Evolutionary conservation across 2,797 vertebrate genomes (phyloP), one percentile per base, ranked within the genome.

Genomic region (Diplodus puntazzo): DNA sequence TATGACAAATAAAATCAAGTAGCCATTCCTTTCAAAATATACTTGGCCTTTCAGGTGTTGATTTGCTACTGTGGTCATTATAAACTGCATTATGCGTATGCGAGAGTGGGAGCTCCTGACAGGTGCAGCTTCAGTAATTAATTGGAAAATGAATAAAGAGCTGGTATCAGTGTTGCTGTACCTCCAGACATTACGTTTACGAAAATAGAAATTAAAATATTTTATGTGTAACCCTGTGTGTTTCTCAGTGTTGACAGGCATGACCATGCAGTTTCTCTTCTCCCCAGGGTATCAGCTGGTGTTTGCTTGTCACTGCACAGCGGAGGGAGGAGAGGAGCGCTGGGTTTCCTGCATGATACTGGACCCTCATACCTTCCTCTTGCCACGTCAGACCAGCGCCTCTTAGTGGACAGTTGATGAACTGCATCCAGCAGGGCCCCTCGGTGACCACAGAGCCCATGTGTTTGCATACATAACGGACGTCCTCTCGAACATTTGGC

Each of bases 261-360:
- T 75, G 27, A 73, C 14, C 39, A 34, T 16, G 3, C 4, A 17
- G 5, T 68, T 27, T 72, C 8, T 85, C 20, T 77, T 16, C 17
- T 83, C 68, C 63, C 8, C 85, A 93, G 91, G 78, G 64, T 55
- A 49, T 75, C 39, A 53, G 58, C 83, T 77, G 75, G 43, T 74
- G 69, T 71, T 72, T 57, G 69, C 46, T 49, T 77, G 79, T 68
- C 65, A 53, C 52, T 61, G 76, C 67, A 50, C 79, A 75, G 68
- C 64, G 68, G 75, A 85, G 74, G 78, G 57, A 42, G 67, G 43
- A 69, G 64, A 69, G 34, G 69, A 72, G 30, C 46, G 48, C 71
- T 59, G 73, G 79, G 49, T 73, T 71, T 73, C 85, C 87, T 95
- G 95, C 96, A 96, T 96, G 95, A 88, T 89, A 81, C 92, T 90